phyloP scores from a whole-genome alignment of 2,888 invertebrate genomes.

The Himalopsyche tibetana region DNA sequence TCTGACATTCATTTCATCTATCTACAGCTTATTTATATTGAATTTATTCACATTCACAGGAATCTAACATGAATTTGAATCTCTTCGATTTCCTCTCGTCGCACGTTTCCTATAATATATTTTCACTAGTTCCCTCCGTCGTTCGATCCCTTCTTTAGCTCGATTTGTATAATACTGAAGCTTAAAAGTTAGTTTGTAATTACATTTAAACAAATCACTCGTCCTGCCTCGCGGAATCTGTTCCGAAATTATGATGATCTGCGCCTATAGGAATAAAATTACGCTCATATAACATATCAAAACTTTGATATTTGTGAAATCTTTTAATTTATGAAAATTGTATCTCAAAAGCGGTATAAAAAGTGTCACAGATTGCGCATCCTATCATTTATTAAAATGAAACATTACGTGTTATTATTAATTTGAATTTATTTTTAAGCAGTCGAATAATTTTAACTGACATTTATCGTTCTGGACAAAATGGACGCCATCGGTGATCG shows the following conservation, averaged over 20 bases:
- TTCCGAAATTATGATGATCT: background rate
- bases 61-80: constrained; percentile 24
- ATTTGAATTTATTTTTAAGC: constrained; percentile 46
- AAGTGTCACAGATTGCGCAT: background rate
- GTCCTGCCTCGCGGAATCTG: background rate
- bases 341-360: constrained; percentile 37
- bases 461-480: constrained; percentile 57
- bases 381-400: constrained; percentile 23
- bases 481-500: constrained; percentile 56
- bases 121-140: background rate
- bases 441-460: constrained; percentile 53
- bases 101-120: background rate
- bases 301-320: background rate
- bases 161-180: constrained; percentile 26
- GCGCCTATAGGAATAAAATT: constrained; percentile 7
- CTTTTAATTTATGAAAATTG: constrained; percentile 17
- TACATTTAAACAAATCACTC: constrained; percentile 9
- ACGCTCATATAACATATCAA: background rate
- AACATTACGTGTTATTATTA: constrained; percentile 18
- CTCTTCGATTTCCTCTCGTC: background rate
- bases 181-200: background rate
- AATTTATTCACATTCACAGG: constrained; percentile 37
- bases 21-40: constrained; percentile 31
- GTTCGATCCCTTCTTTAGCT: background rate
- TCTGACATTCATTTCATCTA: constrained; percentile 37